These are phyloP conservation scores for Drosophila stalkeri DNA, from an alignment of 2,888 invertebrate genomes.

Conservation along the genomic window DNA sequence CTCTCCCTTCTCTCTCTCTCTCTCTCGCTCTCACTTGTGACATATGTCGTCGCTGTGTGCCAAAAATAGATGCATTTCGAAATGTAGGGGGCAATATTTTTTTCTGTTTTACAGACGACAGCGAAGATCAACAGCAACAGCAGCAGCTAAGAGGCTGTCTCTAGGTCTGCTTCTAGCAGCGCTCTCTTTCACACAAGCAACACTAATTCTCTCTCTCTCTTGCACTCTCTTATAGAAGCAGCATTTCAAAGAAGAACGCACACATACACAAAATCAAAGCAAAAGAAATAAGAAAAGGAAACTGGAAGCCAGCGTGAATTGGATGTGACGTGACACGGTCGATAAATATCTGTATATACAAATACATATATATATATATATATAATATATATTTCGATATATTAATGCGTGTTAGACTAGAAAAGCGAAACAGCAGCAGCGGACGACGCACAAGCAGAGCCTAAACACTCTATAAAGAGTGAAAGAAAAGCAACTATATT, in stretches of 20 bases:
- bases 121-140: slow-evolving; percentile 24
- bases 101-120: slow-evolving; percentile 24
- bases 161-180: slow-evolving; percentile 18
- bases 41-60: slow-evolving; percentile 66
- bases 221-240: slow-evolving; percentile 30
- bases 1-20: neutral
- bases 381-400: slow-evolving; percentile 10
- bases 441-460: slow-evolving; percentile 10
- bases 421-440: slow-evolving; percentile 1
- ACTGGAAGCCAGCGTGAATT: slow-evolving; percentile 31
- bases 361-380: neutral
- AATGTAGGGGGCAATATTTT: slow-evolving; percentile 75
- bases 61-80: slow-evolving; percentile 75
- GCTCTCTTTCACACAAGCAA: slow-evolving; percentile 16
- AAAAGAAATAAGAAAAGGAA: slow-evolving; percentile 12
- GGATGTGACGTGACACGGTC: slow-evolving; percentile 21
- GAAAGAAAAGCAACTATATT: neutral
- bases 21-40: slow-evolving; percentile 53
- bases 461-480: neutral
- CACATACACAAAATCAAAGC: neutral
- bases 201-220: slow-evolving; percentile 3
- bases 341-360: slow-evolving; percentile 9
- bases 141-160: slow-evolving; percentile 6
- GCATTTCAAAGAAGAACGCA: slow-evolving; percentile 22
- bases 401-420: slow-evolving; percentile 34